A percentile compares a stretch with the other conserved stretches of the same genome.
Conservation (phyloP, 2,888 invertebrate genomes). For the Elysia crispata region DNA sequence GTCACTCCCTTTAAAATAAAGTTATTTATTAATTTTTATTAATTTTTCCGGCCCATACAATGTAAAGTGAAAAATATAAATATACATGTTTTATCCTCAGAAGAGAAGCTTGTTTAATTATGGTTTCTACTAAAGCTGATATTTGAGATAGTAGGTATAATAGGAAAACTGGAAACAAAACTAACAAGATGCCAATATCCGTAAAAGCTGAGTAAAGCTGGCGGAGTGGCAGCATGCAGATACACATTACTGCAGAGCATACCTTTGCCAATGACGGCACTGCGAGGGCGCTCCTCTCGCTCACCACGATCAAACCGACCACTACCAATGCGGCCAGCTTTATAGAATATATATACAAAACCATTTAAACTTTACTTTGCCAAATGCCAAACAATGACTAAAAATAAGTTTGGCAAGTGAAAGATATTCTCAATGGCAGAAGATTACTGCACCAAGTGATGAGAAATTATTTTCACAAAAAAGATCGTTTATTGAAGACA, state of each 20-base stretch:
- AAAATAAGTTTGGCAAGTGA: too few relatives aligned
- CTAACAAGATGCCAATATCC: background rate
- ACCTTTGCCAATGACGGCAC: conserved; percentile 49
- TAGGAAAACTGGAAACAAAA: background rate
- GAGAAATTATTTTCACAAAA: too few relatives aligned
- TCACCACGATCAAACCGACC: conserved; percentile 75
- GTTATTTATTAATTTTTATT: too few relatives aligned
- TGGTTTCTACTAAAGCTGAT: background rate
- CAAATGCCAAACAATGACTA: background rate
- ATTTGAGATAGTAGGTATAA: background rate
- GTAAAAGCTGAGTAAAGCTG: conserved; percentile 6
- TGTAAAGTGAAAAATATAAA: too few relatives aligned
- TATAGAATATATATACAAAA: conserved; percentile 46
- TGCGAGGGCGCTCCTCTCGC: conserved; percentile 62
- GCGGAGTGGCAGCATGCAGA: background rate
- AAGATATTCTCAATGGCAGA: too few relatives aligned
- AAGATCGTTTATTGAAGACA: too few relatives aligned
- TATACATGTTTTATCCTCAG: too few relatives aligned
- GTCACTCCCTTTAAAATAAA: too few relatives aligned
- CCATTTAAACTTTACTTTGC: background rate
- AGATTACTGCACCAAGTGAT: too few relatives aligned
- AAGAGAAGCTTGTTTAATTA: too few relatives aligned
- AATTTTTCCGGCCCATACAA: too few relatives aligned
- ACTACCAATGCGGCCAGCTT: conserved; percentile 76
- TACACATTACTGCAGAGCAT: background rate